These are phyloP conservation scores for Caenorhabditis afra DNA, from an alignment of 2,888 invertebrate genomes.

Conservation along the genomic window DNA sequence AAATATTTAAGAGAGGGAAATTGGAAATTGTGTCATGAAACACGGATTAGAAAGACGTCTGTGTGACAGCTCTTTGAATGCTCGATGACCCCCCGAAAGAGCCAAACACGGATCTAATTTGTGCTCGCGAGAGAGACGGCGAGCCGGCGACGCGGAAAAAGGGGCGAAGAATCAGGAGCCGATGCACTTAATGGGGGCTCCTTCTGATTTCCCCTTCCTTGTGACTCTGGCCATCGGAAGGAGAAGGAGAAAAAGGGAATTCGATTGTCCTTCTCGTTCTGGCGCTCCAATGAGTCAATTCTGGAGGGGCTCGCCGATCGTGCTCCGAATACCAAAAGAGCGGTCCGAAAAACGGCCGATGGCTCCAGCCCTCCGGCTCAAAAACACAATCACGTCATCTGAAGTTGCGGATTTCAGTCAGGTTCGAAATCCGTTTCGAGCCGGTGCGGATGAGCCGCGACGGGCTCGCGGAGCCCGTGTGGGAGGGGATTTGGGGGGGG, in stretches of 20 bases:
- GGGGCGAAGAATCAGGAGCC: conserved; percentile 31
- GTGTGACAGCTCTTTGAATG: conserved; percentile 9
- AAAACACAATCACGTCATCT: conserved; percentile 25
- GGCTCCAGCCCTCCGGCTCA: no score
- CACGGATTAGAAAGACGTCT: background rate
- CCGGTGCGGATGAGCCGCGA: background rate
- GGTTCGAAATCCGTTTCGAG: conserved; percentile 18
- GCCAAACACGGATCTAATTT: conserved; percentile 40
- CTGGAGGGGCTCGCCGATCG: background rate
- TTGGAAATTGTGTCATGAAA: background rate
- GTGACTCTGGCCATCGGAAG: background rate
- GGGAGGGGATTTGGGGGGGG: conserved; percentile 3
- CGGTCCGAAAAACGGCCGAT: no score
- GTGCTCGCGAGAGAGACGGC: conserved; percentile 8
- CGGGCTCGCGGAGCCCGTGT: background rate
- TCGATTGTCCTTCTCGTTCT: conserved; percentile 15
- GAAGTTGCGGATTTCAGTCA: conserved; percentile 7
- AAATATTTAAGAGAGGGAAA: no score
- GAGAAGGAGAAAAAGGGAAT: conserved; percentile 5
- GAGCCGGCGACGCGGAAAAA: conserved; percentile 21
- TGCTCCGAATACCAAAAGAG: conserved; percentile 18
- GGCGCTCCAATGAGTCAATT: conserved; percentile 11
- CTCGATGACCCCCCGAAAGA: conserved; percentile 24
- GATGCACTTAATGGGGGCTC: conserved; percentile 37
- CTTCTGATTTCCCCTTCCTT: background rate